Percentiles rank a stretch among this genome's conserved stretches.
These are phyloP conservation scores for Nomada ferruginata DNA, from an alignment of 2,888 invertebrate genomes.

Conservation along the genomic window DNA sequence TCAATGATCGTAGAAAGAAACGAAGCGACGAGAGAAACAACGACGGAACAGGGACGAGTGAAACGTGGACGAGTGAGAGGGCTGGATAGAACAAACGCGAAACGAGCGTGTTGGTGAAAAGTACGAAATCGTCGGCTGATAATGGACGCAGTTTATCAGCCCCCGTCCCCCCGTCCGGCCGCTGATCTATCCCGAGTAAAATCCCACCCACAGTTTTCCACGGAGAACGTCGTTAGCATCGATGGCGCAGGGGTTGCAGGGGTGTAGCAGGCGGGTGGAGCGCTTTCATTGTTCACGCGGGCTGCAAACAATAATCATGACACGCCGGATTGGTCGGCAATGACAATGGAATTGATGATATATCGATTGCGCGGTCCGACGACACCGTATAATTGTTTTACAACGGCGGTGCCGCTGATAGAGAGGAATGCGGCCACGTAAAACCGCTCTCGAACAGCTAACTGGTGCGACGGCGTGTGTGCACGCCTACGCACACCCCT, in stretches of 20 bases:
- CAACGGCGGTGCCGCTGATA: conserved; percentile 74
- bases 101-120: conserved; percentile 75
- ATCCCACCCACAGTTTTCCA: conserved; percentile 57
- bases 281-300: conserved; percentile 79
- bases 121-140: conserved; percentile 81
- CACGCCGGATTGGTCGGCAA: conserved; percentile 82
- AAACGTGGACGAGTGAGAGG: neutral
- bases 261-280: neutral
- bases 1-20: conserved; percentile 11
- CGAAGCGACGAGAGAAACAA: neutral
- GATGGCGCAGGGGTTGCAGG: conserved; percentile 16
- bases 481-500: conserved; percentile 57
- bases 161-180: conserved; percentile 51
- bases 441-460: conserved; percentile 67
- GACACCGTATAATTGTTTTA: conserved; percentile 83
- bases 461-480: conserved; percentile 36
- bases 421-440: conserved; percentile 65
- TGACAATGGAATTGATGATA: conserved; percentile 84
- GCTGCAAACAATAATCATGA: conserved; percentile 84
- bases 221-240: conserved; percentile 27
- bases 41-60: conserved; percentile 20
- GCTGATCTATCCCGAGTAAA: conserved; percentile 42
- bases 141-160: conserved; percentile 82
- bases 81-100: conserved; percentile 26
- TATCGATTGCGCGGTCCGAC: conserved; percentile 80